Evolutionary conservation across 2,888 invertebrate genomes (phyloP).

Genomic region (Patella depressa): DNA sequence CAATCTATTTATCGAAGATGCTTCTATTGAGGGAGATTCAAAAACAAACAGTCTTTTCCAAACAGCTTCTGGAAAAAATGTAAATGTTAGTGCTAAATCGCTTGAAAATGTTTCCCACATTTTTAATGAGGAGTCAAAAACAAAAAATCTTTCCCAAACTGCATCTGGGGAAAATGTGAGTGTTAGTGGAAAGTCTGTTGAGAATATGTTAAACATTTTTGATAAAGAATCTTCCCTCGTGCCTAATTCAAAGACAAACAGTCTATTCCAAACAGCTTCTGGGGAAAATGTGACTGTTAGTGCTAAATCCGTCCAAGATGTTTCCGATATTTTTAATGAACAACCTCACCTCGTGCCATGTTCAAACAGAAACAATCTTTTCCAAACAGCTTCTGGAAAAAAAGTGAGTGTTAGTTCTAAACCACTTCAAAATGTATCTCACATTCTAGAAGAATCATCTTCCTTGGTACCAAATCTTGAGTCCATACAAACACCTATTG

Average conservation of each 20-base stretch:
- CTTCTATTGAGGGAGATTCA: neutral
- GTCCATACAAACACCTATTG: neutral
- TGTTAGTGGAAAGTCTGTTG: slow-evolving; percentile 27
- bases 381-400: slow-evolving; percentile 36
- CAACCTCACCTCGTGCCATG: neutral
- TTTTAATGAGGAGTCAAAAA: neutral
- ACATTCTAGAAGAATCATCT: neutral
- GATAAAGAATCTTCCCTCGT: slow-evolving; percentile 6
- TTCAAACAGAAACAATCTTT: slow-evolving; percentile 5
- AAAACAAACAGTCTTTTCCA: slow-evolving; percentile 26
- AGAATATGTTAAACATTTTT: slow-evolving; percentile 25
- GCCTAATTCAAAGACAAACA: neutral
- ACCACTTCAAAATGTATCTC: slow-evolving; percentile 28
- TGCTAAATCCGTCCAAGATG: slow-evolving; percentile 39
- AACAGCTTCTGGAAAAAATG: slow-evolving; percentile 33
- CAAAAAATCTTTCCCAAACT: slow-evolving; percentile 25
- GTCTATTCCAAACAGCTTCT: slow-evolving; percentile 31
- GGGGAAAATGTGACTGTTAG: slow-evolving; percentile 36
- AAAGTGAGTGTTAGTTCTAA: slow-evolving; percentile 30
- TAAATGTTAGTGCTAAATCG: slow-evolving; percentile 30
- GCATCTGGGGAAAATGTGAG: slow-evolving; percentile 31
- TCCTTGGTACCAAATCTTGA: neutral
- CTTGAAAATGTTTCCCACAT: slow-evolving; percentile 26
- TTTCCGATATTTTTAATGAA: slow-evolving; percentile 32
- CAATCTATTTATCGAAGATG: slow-evolving; percentile 3